Evolutionary conservation across 1,140 invertebrate genomes (phyloP), one percentile per base, ranked within the genome.

Genomic region (Homarus americanus): DNA sequence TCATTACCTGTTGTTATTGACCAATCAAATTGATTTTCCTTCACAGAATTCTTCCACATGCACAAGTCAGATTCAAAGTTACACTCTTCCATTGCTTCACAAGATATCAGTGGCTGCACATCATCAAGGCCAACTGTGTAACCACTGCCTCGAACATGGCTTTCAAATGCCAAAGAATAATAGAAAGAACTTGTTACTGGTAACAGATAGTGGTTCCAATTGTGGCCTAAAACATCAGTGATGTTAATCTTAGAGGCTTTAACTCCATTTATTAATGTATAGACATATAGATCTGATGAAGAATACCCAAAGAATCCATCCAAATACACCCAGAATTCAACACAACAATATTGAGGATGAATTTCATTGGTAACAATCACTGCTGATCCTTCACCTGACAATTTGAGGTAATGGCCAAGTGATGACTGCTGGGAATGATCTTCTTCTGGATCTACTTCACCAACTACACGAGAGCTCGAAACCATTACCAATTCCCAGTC

Each of bases 1-100:
- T 91, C 38, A n/a, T 79, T 40, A 24, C 34, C 89, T 28, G 44
- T 44, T 80, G 49, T 82, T 69, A 85, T 20, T 12, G 78, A 69
- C 89, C 89, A 91, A 38, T 91, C 89, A 91, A 91, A 91, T 28
- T 91, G 73, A 91, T 91, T 75, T 66, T 80, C 89, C 36, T 79
- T 32, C 32, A 76, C 80, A 69, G 40, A 36, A 85, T 91, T 91
- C 3, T 80, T 79, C 89, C 89, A 91, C 82, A 85, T 91, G 28
- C 89, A 91, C 4, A 85, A 53, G 53, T 91, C 89, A 40, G 17
- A 63, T 80, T 91, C 89, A 91, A 91, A 91, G 82, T 86, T 85
- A 17, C 89, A 91, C 20, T 85, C 83, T 66, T 79, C 78, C 58
- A 91, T 80, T 38, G 89, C 75, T 36, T 91, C 89, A 91, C 89